Base-by-base conservation (phyloP, 2,888 invertebrate genomes). In the Himalopsyche anomala region DNA sequence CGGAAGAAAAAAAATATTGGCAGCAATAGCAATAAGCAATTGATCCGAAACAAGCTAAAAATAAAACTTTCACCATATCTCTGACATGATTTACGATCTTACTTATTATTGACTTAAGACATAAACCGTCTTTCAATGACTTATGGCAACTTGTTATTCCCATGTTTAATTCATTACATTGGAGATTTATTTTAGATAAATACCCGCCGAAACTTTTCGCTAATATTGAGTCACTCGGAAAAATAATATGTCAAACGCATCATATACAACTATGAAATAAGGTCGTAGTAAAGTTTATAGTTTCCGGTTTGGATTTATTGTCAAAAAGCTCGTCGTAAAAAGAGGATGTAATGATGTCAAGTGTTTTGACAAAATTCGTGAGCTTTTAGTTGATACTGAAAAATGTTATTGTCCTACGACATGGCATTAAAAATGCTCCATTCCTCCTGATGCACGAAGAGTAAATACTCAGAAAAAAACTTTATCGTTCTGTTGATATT, bases 221-320 rank as follows among this genome's bases (percentile, higher is more conserved):
- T 74, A 36, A 36, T 15, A 74, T 74, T 74, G 36, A 74, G 36
- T 15, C 74, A 36, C 74, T 36, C 74, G 74, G 74, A 74, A 74
- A 62, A 74, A 74, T 74, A 74, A 74, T 74, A 74, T 74, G 38
- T 74, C 74, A 74, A 74, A 74, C 74, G 74, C 74, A 74, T 74
- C 74, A 74, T 74, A 74, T 36, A 74, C 36, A 74, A 6, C 74
- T 12, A 36, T 74, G 74, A 74, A 74, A 74, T 74, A 74, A 74
- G 74, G 74, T 74, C 74, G 74, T 74, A 51, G 51, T 51, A 74
- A 74, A 74, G 74, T 74, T 74, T 74, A 74, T 74, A 74, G 74
- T 74, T 74, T 74, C 74, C 74, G 74, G 74, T 74, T 74, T 36
- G 36, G 74, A 74, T 74, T 74, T 74, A 74, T 74, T 74, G 36